Conservation (phyloP, 1,140 invertebrate genomes). For the Augochlora pura region DNA sequence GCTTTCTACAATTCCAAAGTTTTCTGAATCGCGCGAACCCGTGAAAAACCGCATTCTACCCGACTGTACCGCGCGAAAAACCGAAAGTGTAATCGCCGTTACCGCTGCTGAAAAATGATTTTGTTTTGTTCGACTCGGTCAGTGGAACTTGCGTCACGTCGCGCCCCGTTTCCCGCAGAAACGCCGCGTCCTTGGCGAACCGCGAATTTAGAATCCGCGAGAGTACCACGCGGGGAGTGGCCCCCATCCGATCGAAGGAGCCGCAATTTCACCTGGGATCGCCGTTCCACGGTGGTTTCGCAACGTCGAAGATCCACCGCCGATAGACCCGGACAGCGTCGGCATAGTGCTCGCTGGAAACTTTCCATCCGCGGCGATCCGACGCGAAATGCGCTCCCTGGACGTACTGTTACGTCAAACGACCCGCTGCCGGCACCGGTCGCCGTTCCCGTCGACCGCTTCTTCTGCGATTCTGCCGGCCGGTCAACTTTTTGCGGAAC, state of each 20-base stretch:
- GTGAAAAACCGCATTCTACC: too few species aligned
- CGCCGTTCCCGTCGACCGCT: conserved; percentile 24
- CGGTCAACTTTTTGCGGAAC: conserved; percentile 7
- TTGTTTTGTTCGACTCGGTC: too few species aligned
- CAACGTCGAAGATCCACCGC: conserved; percentile 17
- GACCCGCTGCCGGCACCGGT: not conserved
- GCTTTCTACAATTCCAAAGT: too few species aligned
- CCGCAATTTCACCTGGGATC: conserved; percentile 6
- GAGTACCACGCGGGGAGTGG: not conserved
- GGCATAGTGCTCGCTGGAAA: not conserved
- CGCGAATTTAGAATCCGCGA: not conserved
- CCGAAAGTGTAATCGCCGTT: too few species aligned
- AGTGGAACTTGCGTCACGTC: not conserved
- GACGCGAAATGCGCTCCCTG: conserved; percentile 16
- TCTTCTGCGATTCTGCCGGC: conserved; percentile 7
- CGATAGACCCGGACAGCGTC: conserved; percentile 19
- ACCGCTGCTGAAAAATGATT: too few species aligned
- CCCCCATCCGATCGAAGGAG: not conserved
- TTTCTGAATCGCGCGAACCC: too few species aligned
- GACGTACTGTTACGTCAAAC: conserved; percentile 27
- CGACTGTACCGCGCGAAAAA: too few species aligned
- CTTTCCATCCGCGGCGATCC: conserved; percentile 34
- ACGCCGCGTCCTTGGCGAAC: not conserved
- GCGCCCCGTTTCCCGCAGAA: not conserved
- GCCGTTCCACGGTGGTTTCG: conserved; percentile 24